These are phyloP conservation scores for Sthenelais limicola DNA, from an alignment of 2,888 invertebrate genomes.

Conservation along the genomic window DNA sequence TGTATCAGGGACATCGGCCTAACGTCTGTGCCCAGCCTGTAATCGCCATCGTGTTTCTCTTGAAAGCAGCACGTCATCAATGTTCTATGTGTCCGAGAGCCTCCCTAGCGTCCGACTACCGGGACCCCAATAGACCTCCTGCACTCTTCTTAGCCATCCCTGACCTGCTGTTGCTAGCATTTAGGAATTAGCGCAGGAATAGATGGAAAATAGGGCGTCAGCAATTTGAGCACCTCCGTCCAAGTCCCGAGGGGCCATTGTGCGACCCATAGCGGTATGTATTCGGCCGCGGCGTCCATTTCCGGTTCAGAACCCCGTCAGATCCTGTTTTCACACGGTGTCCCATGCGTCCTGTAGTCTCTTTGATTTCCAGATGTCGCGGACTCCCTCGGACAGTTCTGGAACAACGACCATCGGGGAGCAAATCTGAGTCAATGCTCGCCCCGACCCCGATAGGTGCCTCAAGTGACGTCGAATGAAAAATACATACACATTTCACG, in stretches of 20 bases:
- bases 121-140: neutral
- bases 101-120: neutral
- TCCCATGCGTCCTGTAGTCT: slow-evolving; percentile 21
- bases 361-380: slow-evolving; percentile 19
- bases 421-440: neutral
- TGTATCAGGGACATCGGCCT: neutral
- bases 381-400: neutral
- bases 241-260: too few species aligned
- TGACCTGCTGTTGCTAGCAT: neutral
- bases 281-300: neutral
- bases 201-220: slow-evolving; percentile 35
- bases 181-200: slow-evolving; percentile 41
- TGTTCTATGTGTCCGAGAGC: slow-evolving; percentile 10
- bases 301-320: neutral
- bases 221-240: slow-evolving; percentile 28
- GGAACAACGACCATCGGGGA: neutral
- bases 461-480: slow-evolving; percentile 4
- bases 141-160: neutral
- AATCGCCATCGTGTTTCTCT: slow-evolving; percentile 40
- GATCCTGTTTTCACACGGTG: neutral
- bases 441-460: neutral
- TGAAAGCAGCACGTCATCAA: slow-evolving; percentile 31
- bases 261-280: slow-evolving; percentile 31
- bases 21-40: slow-evolving; percentile 7
- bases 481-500: slow-evolving; percentile 15